These are phyloP conservation scores for Temnopleurus reevesii DNA, from an alignment of 53 echinoderm and acorn worm species.

Conservation along the genomic window DNA sequence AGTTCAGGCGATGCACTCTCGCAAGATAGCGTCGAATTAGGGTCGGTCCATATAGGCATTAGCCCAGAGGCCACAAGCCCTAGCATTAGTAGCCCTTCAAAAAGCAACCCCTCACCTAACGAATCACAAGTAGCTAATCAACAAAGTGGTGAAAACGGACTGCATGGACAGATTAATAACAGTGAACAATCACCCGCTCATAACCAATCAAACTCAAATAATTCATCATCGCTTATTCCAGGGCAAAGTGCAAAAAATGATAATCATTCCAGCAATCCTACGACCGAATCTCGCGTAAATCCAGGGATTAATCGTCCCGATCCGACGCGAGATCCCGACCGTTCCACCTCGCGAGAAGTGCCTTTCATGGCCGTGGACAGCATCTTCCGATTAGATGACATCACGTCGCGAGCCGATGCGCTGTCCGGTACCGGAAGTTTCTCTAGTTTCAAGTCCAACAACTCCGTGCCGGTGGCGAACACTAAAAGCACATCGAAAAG, in stretches of 20 bases:
- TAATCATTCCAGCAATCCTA: slow-evolving; percentile 1
- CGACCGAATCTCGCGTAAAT: neutral
- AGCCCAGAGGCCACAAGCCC: neutral
- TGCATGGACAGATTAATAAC: neutral
- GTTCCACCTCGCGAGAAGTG: neutral
- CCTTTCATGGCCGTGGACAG: slow-evolving; percentile 38
- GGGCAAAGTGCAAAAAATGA: slow-evolving; percentile 24
- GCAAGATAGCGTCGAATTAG: slow-evolving; percentile 40
- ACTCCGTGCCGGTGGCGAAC: slow-evolving; percentile 8
- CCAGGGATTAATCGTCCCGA: neutral
- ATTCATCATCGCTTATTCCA: neutral
- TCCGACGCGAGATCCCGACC: neutral
- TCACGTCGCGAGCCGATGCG: slow-evolving; percentile 41
- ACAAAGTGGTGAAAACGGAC: neutral
- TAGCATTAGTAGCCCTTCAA: neutral
- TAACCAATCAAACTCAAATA: slow-evolving; percentile 27
- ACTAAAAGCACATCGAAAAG: neutral
- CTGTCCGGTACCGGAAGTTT: neutral
- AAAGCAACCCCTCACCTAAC: neutral
- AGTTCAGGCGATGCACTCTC: slow-evolving; percentile 22
- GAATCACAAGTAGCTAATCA: neutral
- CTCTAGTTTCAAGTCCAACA: slow-evolving; percentile 45
- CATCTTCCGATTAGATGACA: slow-evolving; percentile 46
- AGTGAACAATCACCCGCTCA: neutral
- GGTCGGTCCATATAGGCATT: neutral